Percentiles rank a stretch among this genome's conserved stretches.
Conservation (phyloP, 2,113 vertebrate genomes). For the Lepus europaeus region DNA sequence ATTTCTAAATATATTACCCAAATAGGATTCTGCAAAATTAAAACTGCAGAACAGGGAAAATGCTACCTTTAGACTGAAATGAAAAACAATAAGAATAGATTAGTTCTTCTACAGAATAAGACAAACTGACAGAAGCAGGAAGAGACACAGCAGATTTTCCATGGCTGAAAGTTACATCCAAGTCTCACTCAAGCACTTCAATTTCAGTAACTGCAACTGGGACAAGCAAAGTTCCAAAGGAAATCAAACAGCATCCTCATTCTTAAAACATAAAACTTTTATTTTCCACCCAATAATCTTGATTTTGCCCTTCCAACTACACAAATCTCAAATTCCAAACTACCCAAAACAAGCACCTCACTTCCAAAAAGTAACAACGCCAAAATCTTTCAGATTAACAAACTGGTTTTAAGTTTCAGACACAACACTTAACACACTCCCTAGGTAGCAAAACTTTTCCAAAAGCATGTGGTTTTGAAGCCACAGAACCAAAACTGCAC, state of each 20-base stretch:
- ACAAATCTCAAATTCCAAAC: conserved; percentile 43
- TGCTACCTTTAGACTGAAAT: background rate
- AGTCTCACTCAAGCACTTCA: background rate
- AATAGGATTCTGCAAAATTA: background rate
- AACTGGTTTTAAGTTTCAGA: background rate
- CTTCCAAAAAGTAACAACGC: conserved; percentile 5
- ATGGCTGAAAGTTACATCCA: background rate
- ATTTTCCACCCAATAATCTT: conserved; percentile 11
- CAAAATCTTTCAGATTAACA: conserved; percentile 32
- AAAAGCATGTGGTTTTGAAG: conserved; percentile 14
- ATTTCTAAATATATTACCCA: conserved; percentile 34
- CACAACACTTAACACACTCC: background rate
- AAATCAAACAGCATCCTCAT: background rate
- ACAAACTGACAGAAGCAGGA: background rate
- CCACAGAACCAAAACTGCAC: conserved; percentile 17
- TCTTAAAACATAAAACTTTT: background rate
- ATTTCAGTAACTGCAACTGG: background rate
- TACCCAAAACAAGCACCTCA: background rate
- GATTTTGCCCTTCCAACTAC: background rate
- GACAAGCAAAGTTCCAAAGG: conserved; percentile 15
- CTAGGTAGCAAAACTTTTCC: background rate
- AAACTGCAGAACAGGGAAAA: background rate
- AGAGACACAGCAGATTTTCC: background rate
- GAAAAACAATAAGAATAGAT: conserved; percentile 8
- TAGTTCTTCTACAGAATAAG: conserved; percentile 17